phyloP scores from a whole-genome alignment of 1,140 invertebrate species.

The Cydia fagiglandana region DNA sequence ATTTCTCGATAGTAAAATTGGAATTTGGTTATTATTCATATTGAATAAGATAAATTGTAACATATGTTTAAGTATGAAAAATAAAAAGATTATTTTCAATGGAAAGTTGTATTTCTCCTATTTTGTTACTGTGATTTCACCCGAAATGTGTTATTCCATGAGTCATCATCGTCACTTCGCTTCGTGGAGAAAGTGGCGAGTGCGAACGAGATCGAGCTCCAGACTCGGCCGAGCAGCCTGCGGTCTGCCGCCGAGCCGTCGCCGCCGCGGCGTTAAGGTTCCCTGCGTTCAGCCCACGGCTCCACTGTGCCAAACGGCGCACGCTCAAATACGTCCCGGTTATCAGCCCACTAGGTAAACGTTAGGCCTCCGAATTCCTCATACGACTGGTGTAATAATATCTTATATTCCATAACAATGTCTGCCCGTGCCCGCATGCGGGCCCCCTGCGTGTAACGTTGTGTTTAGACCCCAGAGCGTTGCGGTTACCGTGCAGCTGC shows the following conservation, averaged over 20 bases:
- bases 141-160: constrained; percentile 76
- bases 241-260: constrained; percentile 34
- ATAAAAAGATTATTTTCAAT: constrained; percentile 63
- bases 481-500: constrained; percentile 35
- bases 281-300: constrained; percentile 39
- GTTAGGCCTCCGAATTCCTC: constrained; percentile 61
- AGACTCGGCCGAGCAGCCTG: constrained; percentile 40
- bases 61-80: constrained; percentile 78
- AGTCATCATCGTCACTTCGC: constrained; percentile 66
- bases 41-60: constrained; percentile 76
- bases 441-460: constrained; percentile 55
- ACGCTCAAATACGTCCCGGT: constrained; percentile 55
- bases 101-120: constrained; percentile 53
- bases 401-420: constrained; percentile 1
- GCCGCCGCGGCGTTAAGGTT: constrained; percentile 36
- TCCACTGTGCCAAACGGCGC: constrained; percentile 46
- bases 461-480: constrained; percentile 55
- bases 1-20: constrained; percentile 67
- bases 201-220: constrained; percentile 46
- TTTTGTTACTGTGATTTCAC: constrained; percentile 67
- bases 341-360: constrained; percentile 76
- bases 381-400: constrained; percentile 36
- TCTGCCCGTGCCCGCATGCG: constrained; percentile 40
- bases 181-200: constrained; percentile 51
- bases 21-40: constrained; percentile 74